A percentile compares a stretch with the other conserved stretches of the same genome.
These are phyloP conservation scores for Disparrhopalites patrizii DNA, from an alignment of 2,888 invertebrate genomes.

Conservation along the genomic window DNA sequence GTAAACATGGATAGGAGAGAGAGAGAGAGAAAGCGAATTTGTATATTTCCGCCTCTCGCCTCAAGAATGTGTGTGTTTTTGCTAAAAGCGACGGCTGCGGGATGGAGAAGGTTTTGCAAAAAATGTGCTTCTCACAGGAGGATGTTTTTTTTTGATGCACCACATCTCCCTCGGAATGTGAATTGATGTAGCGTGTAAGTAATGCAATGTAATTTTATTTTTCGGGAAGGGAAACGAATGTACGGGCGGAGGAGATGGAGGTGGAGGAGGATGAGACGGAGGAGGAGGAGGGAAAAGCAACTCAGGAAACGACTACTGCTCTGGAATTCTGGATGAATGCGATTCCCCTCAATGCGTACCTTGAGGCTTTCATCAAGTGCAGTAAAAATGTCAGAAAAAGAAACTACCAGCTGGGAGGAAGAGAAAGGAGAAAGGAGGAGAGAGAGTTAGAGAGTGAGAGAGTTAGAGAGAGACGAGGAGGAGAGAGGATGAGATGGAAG, in stretches of 20 bases:
- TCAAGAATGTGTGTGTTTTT: not conserved
- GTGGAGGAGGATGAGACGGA: too few relatives aligned
- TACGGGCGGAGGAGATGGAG: too few relatives aligned
- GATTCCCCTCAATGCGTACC: not conserved
- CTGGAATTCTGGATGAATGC: constrained; percentile 1
- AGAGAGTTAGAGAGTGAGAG: not conserved
- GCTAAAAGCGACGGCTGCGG: not conserved
- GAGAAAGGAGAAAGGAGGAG: not conserved
- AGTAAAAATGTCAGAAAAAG: constrained; percentile 16
- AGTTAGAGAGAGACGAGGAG: not conserved
- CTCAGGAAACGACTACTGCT: not conserved
- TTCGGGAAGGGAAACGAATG: too few relatives aligned
- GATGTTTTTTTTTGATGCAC: not conserved
- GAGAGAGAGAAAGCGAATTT: not conserved
- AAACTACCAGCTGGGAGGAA: not conserved
- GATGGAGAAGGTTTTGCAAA: not conserved
- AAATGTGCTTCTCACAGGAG: too few relatives aligned
- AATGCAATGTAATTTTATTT: constrained; percentile 8
- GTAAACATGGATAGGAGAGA: not conserved
- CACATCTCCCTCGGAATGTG: constrained; percentile 8
- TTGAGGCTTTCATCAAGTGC: constrained; percentile 5
- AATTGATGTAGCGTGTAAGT: constrained; percentile 8
- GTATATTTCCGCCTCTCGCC: not conserved
- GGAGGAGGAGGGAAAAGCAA: too few relatives aligned
- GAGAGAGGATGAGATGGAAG: not conserved